phyloP scores from a whole-genome alignment of 1,140 invertebrate genomes.

The Drosophila sp. region DNA sequence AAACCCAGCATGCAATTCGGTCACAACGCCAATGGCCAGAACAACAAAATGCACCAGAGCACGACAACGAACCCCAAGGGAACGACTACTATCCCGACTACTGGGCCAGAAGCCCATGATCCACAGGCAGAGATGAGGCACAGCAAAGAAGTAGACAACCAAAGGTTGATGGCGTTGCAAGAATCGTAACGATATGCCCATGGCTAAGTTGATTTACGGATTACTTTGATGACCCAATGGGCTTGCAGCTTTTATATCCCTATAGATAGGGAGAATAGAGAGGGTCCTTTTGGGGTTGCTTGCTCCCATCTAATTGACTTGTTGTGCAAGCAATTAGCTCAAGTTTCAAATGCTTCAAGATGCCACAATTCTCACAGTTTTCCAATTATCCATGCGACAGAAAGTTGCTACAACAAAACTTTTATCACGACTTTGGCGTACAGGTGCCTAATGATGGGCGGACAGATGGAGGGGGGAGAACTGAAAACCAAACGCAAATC shows the following conservation, averaged over 20 bases:
- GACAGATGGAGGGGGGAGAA: neutral
- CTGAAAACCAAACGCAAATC: slow-evolving; percentile 22
- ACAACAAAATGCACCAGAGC: slow-evolving; percentile 50
- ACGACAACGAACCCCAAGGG: neutral
- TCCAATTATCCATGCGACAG: neutral
- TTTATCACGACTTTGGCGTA: slow-evolving; percentile 9
- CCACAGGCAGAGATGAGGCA: slow-evolving; percentile 51
- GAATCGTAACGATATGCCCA: slow-evolving; percentile 32
- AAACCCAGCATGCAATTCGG: slow-evolving; percentile 64
- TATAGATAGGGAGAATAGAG: neutral
- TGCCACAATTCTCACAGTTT: slow-evolving; percentile 23
- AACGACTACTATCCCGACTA: neutral
- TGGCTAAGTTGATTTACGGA: neutral
- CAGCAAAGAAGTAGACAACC: slow-evolving; percentile 56
- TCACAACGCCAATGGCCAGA: slow-evolving; percentile 61
- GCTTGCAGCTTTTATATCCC: slow-evolving; percentile 16
- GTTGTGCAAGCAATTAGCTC: slow-evolving; percentile 36
- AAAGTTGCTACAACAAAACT: slow-evolving; percentile 2
- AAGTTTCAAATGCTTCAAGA: slow-evolving; percentile 21
- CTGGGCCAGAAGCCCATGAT: slow-evolving; percentile 71
- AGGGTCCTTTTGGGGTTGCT: neutral
- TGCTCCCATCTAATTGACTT: slow-evolving; percentile 41
- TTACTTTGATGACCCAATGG: neutral
- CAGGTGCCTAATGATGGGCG: neutral
- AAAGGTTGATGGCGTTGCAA: slow-evolving; percentile 42